Evolutionary conservation across 2,113 vertebrate genomes (phyloP), one percentile per base, ranked within the genome.

Genomic region (Hiodon tergisus): DNA sequence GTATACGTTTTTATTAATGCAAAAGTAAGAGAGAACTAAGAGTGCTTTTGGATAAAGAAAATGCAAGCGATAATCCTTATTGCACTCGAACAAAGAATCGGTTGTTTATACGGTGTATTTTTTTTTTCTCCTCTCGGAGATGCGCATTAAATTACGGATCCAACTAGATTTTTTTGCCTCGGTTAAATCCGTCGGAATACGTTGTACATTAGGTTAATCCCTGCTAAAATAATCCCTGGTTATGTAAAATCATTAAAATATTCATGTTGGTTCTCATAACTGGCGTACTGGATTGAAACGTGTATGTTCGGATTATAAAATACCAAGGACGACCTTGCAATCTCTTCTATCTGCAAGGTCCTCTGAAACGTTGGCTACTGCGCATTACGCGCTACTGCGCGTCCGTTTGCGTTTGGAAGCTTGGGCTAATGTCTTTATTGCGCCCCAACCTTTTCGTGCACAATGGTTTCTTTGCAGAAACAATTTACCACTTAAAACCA

Each of bases 361-460:
- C 76, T 47, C 54, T 17, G 67, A 67, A 51, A 48, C 50, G 70
- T 77, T 71, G 66, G 69, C 55, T 76, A 59, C 75, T 81, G 78
- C 81, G 81, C 83, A 81, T 72, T 80, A 80, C 80, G 80, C n/a
- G n/a, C n/a, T n/a, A n/a, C n/a, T n/a, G n/a, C n/a, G n/a, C 78
- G 72, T 77, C 62, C 70, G 55, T 46, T 55, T 17, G 60, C 13
- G 46, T 65, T 65, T 11, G 10, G 52, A 16, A 52, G 16, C 16
- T 70, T 55, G 8, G 13, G 47, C 51, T 50, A 51, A 68, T 52
- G 48, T 47, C 7, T 31, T 3, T 51, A 52, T 51, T 51, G 50
- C 52, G 66, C 66, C 50, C 52, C 66, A 47, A 68, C 52, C 66
- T 68, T 68, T 68, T 68, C 50, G 16, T 51, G 46, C 52, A 31